Conservation (phyloP, 2,888 invertebrate genomes). For the Habrosyne pyritoides region DNA sequence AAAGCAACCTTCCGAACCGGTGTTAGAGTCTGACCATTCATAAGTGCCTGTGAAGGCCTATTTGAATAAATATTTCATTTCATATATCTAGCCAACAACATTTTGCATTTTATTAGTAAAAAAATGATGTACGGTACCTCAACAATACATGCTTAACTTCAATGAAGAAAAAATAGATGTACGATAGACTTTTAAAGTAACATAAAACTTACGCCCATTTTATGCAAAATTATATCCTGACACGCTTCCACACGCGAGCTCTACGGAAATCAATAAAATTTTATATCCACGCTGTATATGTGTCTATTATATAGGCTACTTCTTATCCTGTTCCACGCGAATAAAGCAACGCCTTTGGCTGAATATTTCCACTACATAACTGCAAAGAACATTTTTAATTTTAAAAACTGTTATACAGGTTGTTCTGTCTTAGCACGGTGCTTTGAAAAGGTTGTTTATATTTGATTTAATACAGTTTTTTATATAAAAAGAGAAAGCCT, state of each 20-base stretch:
- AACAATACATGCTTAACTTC: too few relatives aligned
- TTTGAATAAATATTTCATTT: too few relatives aligned
- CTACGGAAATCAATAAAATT: slow-evolving; percentile 1
- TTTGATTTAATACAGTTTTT: too few relatives aligned
- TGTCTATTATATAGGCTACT: background rate
- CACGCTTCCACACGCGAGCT: background rate
- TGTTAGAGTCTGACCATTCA: too few relatives aligned
- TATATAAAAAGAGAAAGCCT: too few relatives aligned
- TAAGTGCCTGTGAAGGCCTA: too few relatives aligned
- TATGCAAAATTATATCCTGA: background rate
- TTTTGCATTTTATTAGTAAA: too few relatives aligned
- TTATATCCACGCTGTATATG: background rate
- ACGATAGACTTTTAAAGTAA: background rate
- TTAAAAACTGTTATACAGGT: background rate
- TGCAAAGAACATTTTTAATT: background rate
- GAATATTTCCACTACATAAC: background rate
- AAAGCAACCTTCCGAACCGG: too few relatives aligned
- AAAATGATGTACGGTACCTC: too few relatives aligned
- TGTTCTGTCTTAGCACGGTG: background rate
- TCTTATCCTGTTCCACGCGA: background rate
- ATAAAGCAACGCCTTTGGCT: background rate
- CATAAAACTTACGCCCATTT: background rate
- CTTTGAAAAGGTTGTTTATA: background rate
- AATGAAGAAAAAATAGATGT: too few relatives aligned
- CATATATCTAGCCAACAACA: too few relatives aligned